Conservation (phyloP, 92 coral and sea anemone genomes). For the Epizoanthus ramosus region DNA sequence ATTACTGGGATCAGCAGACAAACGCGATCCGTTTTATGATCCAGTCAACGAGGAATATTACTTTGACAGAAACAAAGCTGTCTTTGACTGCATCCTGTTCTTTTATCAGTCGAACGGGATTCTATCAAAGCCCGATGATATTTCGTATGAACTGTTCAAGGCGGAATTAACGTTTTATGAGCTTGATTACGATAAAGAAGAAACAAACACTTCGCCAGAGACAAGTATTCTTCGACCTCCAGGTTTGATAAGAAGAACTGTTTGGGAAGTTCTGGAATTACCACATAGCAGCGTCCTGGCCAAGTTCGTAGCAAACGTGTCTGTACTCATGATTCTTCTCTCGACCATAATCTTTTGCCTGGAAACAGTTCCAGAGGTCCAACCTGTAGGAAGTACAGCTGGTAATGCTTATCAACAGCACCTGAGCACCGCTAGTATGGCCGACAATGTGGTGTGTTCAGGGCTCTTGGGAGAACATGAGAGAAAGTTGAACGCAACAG, state of each 20-base stretch:
- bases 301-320: slow-evolving; percentile 53
- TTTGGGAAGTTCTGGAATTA: slow-evolving; percentile 76
- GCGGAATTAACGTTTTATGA: slow-evolving; percentile 84
- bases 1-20: slow-evolving; percentile 75
- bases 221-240: background rate
- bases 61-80: slow-evolving; percentile 82
- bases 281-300: slow-evolving; percentile 62
- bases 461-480: too few species aligned
- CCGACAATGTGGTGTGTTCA: background rate
- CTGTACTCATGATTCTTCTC: slow-evolving; percentile 63
- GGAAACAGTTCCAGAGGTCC: slow-evolving; percentile 71
- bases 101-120: slow-evolving; percentile 95
- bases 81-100: slow-evolving; percentile 84
- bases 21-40: slow-evolving; percentile 76
- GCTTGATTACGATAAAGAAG: slow-evolving; percentile 49
- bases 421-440: background rate
- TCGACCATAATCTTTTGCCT: slow-evolving; percentile 86
- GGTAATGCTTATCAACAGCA: background rate
- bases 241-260: slow-evolving; percentile 9
- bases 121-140: slow-evolving; percentile 78
- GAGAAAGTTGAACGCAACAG: too few species aligned
- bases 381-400: background rate
- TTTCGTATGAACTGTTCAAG: slow-evolving; percentile 71
- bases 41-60: slow-evolving; percentile 54
- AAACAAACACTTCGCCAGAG: background rate